Evolutionary conservation across 2,888 invertebrate species (phyloP).

Genomic region (Myopa tessellatipennis): DNA sequence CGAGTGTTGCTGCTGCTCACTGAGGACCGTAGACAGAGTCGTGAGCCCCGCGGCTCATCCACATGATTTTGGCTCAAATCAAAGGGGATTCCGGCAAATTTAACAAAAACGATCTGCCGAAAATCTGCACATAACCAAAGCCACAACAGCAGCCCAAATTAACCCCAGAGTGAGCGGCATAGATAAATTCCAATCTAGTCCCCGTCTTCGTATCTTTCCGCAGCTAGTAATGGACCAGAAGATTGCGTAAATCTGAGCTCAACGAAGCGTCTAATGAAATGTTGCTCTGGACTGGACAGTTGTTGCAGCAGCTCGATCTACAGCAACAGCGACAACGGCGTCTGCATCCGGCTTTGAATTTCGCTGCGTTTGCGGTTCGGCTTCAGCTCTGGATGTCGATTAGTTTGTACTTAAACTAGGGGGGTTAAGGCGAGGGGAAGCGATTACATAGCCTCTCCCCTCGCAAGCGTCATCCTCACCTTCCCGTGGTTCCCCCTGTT

Average conservation of each 20-base stretch:
- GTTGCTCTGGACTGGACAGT: not conserved
- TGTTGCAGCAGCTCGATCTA: not conserved
- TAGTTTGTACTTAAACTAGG: conserved; percentile 36
- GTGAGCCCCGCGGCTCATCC: no score
- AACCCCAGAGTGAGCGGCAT: not conserved
- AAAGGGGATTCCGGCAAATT: no score
- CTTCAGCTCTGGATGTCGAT: conserved; percentile 22
- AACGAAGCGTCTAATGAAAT: not conserved
- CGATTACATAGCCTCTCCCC: no score
- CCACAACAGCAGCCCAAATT: not conserved
- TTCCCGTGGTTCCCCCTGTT: no score
- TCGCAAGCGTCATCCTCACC: no score
- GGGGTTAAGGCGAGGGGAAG: no score
- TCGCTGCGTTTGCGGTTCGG: not conserved
- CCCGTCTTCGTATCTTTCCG: no score
- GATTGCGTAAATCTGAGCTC: not conserved
- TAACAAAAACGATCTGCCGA: not conserved
- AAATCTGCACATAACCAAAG: no score
- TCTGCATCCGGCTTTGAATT: not conserved
- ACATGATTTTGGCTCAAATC: no score
- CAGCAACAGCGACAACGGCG: not conserved
- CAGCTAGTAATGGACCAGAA: no score
- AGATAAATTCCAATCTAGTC: no score
- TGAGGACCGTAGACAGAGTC: no score
- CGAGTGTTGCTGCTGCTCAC: not conserved